phyloP scores from a whole-genome alignment of 2,797 vertebrate species.

The Lacerta viridis region DNA sequence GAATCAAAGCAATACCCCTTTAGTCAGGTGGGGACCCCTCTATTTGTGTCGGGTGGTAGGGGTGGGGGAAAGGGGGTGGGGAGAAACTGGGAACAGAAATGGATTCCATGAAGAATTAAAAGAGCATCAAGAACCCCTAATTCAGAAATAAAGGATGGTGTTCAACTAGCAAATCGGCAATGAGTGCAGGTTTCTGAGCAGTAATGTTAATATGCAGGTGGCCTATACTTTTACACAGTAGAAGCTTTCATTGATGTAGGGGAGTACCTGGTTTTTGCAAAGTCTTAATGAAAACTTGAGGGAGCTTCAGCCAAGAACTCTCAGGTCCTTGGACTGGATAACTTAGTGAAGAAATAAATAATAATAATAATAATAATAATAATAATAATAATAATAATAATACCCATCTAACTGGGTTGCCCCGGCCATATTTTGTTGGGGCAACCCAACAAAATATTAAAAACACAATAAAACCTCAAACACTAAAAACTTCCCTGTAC shows the following conservation, averaged over 20 bases:
- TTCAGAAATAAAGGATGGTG: no score
- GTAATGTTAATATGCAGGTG: background rate
- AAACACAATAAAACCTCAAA: no score
- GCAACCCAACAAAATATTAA: no score
- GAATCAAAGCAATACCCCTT: conserved; percentile 86
- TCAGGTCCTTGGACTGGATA: background rate
- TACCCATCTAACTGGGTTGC: no score
- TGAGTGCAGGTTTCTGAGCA: background rate
- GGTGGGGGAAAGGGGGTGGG: background rate
- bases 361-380: no score
- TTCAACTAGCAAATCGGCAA: no score
- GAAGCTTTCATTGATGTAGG: background rate
- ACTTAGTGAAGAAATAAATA: no score
- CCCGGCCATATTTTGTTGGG: no score
- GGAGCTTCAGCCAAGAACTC: background rate
- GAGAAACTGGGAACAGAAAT: background rate
- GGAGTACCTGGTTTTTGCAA: background rate
- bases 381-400: no score
- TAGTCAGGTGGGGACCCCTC: conserved; percentile 85
- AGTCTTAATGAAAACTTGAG: background rate
- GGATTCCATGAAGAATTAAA: background rate
- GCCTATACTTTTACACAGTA: background rate
- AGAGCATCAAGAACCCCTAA: no score
- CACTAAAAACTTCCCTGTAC: no score
- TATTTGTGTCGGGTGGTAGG: background rate